Conservation (phyloP, 2,113 vertebrate species). For the Crocuta crocuta region DNA sequence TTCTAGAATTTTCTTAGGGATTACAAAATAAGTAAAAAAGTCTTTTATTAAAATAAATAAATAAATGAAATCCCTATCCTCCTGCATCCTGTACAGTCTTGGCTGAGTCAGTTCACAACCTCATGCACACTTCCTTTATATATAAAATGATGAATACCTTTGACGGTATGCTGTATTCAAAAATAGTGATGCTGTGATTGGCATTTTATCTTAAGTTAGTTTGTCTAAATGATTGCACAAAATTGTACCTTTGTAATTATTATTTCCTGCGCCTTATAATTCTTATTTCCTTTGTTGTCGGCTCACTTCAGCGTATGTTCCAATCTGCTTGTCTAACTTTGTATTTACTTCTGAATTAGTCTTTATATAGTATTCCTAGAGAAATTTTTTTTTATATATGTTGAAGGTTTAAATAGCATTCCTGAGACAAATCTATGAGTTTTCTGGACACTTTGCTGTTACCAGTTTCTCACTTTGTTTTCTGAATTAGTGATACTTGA, state of each 20-base stretch:
- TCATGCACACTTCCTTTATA: not conserved
- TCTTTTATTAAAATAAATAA: not conserved
- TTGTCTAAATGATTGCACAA: not conserved
- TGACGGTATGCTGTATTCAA: not conserved
- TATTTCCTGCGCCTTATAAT: not conserved
- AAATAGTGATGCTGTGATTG: not conserved
- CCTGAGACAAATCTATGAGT: not conserved
- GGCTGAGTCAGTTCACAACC: not conserved
- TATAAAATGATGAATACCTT: not conserved
- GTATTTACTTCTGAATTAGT: conserved; percentile 38
- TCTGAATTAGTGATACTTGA: not conserved
- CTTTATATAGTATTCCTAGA: conserved; percentile 4
- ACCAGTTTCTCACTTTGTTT: not conserved
- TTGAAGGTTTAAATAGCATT: not conserved
- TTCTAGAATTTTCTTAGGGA: conserved; percentile 17
- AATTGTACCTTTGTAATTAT: conserved; percentile 3
- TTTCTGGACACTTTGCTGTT: not conserved
- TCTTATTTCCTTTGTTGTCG: not conserved
- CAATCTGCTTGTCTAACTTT: not conserved
- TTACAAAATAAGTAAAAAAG: conserved; percentile 22
- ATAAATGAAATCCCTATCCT: not conserved
- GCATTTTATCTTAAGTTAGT: not conserved
- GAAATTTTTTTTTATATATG: not conserved
- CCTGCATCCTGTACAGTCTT: not conserved
- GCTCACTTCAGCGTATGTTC: not conserved